Conservation (phyloP, 2,113 vertebrate genomes). For the Forbesichthys agassizii region DNA sequence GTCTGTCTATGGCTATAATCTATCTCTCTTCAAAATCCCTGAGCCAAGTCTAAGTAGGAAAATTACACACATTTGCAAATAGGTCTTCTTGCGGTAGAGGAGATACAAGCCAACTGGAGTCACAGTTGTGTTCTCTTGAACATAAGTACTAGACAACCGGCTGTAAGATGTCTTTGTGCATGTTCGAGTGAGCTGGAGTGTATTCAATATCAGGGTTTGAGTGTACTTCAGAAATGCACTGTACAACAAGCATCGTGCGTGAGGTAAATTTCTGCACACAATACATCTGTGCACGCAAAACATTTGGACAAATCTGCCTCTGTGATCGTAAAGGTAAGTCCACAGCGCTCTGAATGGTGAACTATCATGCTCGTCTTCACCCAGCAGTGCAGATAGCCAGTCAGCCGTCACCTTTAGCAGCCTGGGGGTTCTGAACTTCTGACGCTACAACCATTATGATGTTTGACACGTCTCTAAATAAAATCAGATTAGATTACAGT, state of each 20-base stretch:
- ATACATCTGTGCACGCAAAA: neutral
- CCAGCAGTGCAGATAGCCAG: neutral
- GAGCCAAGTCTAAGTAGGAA: constrained; percentile 31
- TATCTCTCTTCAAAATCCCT: constrained; percentile 22
- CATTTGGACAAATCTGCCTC: constrained; percentile 9
- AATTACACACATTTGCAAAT: constrained; percentile 29
- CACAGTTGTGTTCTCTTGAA: constrained; percentile 10
- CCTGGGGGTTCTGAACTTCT: neutral
- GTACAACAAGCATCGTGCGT: neutral
- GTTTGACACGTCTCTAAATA: neutral
- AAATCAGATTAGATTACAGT: neutral
- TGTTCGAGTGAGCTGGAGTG: neutral
- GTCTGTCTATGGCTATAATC: constrained; percentile 21
- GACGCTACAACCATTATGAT: neutral
- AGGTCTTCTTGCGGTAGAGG: constrained; percentile 19
- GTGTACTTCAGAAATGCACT: neutral
- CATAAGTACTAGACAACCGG: neutral
- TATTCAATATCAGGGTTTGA: neutral
- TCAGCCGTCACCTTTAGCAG: constrained; percentile 18
- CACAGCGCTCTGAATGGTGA: neutral
- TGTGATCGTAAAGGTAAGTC: neutral
- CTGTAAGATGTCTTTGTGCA: constrained; percentile 15
- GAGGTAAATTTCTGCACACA: neutral
- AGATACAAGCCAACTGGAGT: constrained; percentile 1
- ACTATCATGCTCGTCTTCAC: neutral